Conservation (phyloP, 2,888 invertebrate genomes). For the Scaptomyza cyrtandrae region DNA sequence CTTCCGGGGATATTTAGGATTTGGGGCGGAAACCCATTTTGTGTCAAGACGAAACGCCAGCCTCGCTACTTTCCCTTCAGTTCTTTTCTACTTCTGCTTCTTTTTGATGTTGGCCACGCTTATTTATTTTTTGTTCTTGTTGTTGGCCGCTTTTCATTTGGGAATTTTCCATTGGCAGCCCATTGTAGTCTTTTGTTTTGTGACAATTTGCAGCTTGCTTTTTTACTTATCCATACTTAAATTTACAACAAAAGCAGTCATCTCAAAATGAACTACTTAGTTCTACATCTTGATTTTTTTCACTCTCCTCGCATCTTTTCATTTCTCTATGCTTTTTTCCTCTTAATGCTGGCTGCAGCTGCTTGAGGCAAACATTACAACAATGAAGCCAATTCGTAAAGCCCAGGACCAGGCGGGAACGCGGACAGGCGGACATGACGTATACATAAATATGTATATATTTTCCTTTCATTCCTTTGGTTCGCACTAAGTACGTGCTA, state of each 20-base stretch:
- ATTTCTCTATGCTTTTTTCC: slow-evolving; percentile 11
- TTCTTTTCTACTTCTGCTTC: slow-evolving; percentile 4
- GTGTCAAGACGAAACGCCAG: slow-evolving; percentile 74
- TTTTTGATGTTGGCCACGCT: slow-evolving; percentile 5
- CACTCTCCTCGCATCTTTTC: slow-evolving; percentile 12
- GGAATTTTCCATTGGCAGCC: slow-evolving; percentile 63
- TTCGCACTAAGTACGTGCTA: slow-evolving; percentile 74
- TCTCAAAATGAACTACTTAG: slow-evolving; percentile 78
- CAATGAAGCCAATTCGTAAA: slow-evolving; percentile 75
- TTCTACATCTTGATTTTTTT: slow-evolving; percentile 36
- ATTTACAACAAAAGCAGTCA: slow-evolving; percentile 73
- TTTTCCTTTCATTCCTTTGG: slow-evolving; percentile 43
- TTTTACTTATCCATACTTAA: slow-evolving; percentile 76
- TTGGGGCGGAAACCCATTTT: slow-evolving; percentile 81
- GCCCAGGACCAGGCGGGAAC: slow-evolving; percentile 35
- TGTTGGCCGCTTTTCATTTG: slow-evolving; percentile 68
- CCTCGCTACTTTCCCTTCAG: slow-evolving; percentile 29
- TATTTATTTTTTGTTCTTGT: background rate
- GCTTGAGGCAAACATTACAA: slow-evolving; percentile 61
- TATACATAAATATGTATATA: slow-evolving; percentile 52
- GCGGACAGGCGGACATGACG: slow-evolving; percentile 19
- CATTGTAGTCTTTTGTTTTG: slow-evolving; percentile 70
- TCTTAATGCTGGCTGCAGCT: slow-evolving; percentile 24
- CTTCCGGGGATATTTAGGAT: slow-evolving; percentile 80
- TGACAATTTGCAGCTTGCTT: slow-evolving; percentile 76